Conservation (phyloP, 2,888 invertebrate species). For the Crepidodera aurea region DNA sequence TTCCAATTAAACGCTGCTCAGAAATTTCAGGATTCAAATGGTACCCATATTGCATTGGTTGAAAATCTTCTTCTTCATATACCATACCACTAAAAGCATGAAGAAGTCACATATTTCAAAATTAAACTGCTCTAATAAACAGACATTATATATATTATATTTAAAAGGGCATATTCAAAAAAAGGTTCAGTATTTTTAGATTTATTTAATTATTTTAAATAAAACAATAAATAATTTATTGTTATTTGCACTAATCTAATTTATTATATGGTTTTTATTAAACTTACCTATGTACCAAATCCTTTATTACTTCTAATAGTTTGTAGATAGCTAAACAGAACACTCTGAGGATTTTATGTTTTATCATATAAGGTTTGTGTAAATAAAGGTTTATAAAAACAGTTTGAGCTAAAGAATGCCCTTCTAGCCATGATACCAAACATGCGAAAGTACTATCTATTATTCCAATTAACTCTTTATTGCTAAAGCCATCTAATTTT, state of each 20-base stretch:
- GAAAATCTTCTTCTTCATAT: constrained; percentile 96
- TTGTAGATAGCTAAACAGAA: constrained; percentile 90
- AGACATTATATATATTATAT: constrained; percentile 6
- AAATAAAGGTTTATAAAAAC: constrained; percentile 96
- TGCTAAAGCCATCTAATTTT: constrained; percentile 78
- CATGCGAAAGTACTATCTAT: constrained; percentile 95
- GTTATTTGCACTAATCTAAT: too few relatives aligned
- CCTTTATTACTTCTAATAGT: constrained; percentile 86
- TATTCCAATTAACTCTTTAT: constrained; percentile 86
- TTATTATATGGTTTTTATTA: too few relatives aligned
- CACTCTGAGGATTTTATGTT: constrained; percentile 82
- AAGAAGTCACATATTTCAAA: too few relatives aligned
- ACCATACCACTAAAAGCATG: constrained; percentile 74
- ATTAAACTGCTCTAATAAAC: not conserved
- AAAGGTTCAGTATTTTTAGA: too few relatives aligned
- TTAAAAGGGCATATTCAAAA: too few relatives aligned
- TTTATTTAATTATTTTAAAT: too few relatives aligned
- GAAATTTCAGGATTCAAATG: constrained; percentile 82
- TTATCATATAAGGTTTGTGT: constrained; percentile 87
- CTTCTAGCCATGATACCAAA: constrained; percentile 97
- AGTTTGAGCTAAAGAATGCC: constrained; percentile 95
- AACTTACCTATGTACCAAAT: constrained; percentile 84
- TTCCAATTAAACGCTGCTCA: constrained; percentile 80
- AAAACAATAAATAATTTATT: too few relatives aligned
- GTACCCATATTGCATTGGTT: constrained; percentile 91